A percentile compares a stretch with the other conserved stretches of the same genome.
These are phyloP conservation scores for Pristionchus fissidentatus DNA, from an alignment of 2,888 invertebrate genomes.

Conservation along the genomic window DNA sequence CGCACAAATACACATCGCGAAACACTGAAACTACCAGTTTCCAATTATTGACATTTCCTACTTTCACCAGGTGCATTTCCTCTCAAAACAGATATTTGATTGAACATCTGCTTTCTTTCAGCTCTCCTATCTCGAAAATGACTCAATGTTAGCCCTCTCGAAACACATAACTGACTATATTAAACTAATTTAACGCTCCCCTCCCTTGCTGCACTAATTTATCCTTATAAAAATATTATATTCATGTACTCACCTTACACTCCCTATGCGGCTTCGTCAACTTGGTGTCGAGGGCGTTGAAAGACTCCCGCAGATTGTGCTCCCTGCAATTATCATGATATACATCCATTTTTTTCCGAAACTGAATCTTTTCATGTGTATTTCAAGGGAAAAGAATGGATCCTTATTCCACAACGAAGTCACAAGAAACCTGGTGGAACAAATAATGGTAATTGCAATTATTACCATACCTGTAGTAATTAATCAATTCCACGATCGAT, in stretches of 20 bases:
- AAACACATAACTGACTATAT: too few relatives aligned
- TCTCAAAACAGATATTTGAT: too few relatives aligned
- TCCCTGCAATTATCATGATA: conserved; percentile 87
- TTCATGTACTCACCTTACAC: conserved; percentile 55
- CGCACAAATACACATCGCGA: too few relatives aligned
- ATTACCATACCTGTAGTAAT: conserved; percentile 16
- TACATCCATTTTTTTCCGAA: not conserved
- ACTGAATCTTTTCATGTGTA: not conserved
- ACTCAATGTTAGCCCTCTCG: too few relatives aligned
- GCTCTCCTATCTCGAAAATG: too few relatives aligned
- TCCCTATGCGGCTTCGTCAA: conserved; percentile 61
- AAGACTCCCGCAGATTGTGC: conserved; percentile 91
- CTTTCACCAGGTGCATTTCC: too few relatives aligned
- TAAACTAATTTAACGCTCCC: too few relatives aligned
- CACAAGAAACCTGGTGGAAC: too few relatives aligned
- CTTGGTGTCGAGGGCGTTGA: conserved; percentile 80
- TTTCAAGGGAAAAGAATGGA: not conserved
- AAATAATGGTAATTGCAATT: not conserved
- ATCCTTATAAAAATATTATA: not conserved
- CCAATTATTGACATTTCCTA: too few relatives aligned
- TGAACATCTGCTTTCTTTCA: too few relatives aligned
- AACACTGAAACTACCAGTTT: too few relatives aligned
- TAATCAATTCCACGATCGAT: conserved; percentile 82
- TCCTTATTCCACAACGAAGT: not conserved
- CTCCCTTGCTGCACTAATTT: not conserved